phyloP scores from a whole-genome alignment of 2,797 vertebrate genomes.

The Acomys russatus region DNA sequence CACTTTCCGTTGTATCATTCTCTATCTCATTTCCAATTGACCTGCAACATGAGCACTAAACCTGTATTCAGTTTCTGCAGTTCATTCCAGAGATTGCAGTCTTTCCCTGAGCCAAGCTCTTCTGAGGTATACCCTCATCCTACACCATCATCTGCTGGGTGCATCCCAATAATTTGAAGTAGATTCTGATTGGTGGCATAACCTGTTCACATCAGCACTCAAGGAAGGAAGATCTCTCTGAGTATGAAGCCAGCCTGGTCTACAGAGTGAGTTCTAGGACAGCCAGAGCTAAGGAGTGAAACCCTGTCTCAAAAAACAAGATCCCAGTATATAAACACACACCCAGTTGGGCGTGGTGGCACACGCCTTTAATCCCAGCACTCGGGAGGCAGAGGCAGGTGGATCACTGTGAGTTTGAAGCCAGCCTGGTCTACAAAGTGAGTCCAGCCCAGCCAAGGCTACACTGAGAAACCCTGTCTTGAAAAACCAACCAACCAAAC shows the following conservation, averaged over 20 bases:
- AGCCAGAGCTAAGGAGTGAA: neutral
- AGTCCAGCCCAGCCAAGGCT: too few relatives aligned
- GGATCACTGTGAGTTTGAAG: too few relatives aligned
- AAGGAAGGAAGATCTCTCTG: neutral
- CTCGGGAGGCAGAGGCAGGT: too few relatives aligned
- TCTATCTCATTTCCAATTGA: neutral
- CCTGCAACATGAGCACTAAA: slow-evolving; percentile 4
- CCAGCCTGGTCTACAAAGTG: too few relatives aligned
- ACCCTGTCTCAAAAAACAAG: neutral
- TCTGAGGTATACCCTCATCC: neutral
- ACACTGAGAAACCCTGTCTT: too few relatives aligned
- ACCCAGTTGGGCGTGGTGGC: too few relatives aligned
- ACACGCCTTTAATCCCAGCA: too few relatives aligned
- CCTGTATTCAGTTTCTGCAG: neutral
- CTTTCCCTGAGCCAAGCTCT: neutral
- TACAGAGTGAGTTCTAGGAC: neutral
- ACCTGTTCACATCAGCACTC: neutral
- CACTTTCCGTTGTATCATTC: neutral
- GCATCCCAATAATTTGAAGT: neutral
- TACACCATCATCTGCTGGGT: neutral
- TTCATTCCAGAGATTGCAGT: neutral
- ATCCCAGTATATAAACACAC: neutral
- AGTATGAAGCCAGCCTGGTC: neutral
- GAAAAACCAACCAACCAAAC: too few relatives aligned
- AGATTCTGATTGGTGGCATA: neutral